Conservation (phyloP, 2,113 vertebrate species). For the Callaeas wilsoni region DNA sequence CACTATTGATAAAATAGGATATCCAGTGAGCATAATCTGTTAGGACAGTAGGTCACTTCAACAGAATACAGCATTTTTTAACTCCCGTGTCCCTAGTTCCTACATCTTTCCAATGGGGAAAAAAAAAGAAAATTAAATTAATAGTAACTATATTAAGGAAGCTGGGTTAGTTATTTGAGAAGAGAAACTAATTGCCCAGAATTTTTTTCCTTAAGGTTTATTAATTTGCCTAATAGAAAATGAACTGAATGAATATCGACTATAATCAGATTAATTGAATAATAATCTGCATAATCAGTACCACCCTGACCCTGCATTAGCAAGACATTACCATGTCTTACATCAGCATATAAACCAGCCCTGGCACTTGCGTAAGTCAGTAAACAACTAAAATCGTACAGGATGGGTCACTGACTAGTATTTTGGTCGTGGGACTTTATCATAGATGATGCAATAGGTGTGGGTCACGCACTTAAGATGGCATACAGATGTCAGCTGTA, state of each 20-base stretch:
- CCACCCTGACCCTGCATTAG: neutral
- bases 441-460: neutral
- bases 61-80: neutral
- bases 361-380: neutral
- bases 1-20: neutral
- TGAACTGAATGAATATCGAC: neutral
- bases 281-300: neutral
- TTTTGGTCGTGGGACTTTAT: neutral
- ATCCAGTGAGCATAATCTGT: neutral
- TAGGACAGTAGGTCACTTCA: neutral
- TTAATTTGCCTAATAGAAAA: neutral
- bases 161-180: neutral
- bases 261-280: neutral
- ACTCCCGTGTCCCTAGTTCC: neutral
- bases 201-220: neutral
- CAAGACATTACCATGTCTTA: neutral
- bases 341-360: neutral
- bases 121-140: no score
- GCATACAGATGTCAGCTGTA: neutral
- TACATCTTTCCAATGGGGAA: neutral
- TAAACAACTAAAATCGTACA: neutral
- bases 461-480: neutral
- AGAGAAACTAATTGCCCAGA: neutral
- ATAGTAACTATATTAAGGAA: neutral
- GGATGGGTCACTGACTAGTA: neutral